A percentile compares a stretch with the other conserved stretches of the same genome.
phyloP scores from a whole-genome alignment of 2,888 invertebrate species.

The Alitta virens region DNA sequence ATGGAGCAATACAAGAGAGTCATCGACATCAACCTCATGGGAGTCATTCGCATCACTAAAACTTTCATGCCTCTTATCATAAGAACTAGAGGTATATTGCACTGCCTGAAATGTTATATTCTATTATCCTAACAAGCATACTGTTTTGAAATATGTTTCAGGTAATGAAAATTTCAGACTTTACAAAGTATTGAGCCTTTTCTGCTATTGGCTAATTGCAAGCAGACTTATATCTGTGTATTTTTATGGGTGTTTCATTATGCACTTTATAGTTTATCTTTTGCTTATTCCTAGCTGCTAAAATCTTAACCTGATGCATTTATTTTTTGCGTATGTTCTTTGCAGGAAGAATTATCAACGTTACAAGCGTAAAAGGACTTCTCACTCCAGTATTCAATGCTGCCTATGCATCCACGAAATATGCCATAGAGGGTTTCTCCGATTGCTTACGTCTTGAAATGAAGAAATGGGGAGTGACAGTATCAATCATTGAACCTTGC shows the following conservation, averaged over 20 bases:
- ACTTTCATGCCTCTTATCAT: conserved; percentile 43
- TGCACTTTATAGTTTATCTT: too few relatives aligned
- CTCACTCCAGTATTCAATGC: conserved; percentile 30
- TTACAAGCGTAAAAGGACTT: conserved; percentile 8
- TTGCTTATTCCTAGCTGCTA: background rate
- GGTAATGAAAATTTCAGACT: too few relatives aligned
- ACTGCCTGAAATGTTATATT: too few relatives aligned
- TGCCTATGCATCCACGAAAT: conserved; percentile 49
- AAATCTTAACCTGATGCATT: background rate
- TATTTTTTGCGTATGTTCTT: background rate
- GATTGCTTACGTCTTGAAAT: conserved; percentile 51
- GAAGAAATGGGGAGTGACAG: conserved; percentile 50
- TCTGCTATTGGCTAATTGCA: too few relatives aligned
- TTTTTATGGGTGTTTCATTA: too few relatives aligned
- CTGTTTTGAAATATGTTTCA: too few relatives aligned
- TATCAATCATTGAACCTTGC: conserved; percentile 45
- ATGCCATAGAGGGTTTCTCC: conserved; percentile 48
- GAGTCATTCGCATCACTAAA: conserved; percentile 43
- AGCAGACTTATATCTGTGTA: too few relatives aligned
- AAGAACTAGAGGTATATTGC: too few relatives aligned
- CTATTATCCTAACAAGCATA: too few relatives aligned
- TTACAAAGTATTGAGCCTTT: too few relatives aligned
- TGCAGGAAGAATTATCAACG: conserved; percentile 38
- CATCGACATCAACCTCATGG: conserved; percentile 49
- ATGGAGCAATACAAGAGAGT: conserved; percentile 38